These are phyloP conservation scores for Fulmarus glacialis DNA, from an alignment of 2,113 vertebrate species.

Conservation along the genomic window DNA sequence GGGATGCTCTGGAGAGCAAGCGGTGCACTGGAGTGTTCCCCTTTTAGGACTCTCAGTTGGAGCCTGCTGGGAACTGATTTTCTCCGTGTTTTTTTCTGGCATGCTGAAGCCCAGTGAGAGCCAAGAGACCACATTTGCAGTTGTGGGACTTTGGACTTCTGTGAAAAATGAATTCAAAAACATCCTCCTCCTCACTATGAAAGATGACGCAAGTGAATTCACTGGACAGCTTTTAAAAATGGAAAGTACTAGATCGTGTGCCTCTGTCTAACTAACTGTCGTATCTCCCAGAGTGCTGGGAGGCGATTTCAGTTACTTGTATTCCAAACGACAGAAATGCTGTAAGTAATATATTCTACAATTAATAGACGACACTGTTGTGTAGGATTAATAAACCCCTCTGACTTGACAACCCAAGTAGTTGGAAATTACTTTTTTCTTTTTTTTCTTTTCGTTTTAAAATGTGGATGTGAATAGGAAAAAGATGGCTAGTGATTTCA, in stretches of 20 bases:
- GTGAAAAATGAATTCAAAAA: background rate
- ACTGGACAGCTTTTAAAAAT: background rate
- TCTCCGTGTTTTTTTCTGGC: background rate
- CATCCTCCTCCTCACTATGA: background rate
- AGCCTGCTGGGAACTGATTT: background rate
- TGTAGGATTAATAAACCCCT: background rate
- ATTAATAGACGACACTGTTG: background rate
- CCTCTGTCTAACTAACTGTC: background rate
- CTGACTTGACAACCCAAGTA: background rate
- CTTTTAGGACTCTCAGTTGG: background rate
- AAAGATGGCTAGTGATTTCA: background rate
- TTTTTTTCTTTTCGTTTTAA: background rate
- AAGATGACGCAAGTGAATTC: background rate
- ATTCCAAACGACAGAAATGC: background rate
- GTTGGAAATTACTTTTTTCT: background rate
- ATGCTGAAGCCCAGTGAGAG: background rate
- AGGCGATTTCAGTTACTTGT: background rate
- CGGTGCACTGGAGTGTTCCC: background rate
- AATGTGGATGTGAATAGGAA: background rate
- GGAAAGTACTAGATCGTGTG: background rate
- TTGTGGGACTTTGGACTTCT: background rate
- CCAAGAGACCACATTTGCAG: background rate
- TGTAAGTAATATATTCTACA: background rate
- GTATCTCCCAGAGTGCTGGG: background rate
- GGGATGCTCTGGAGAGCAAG: background rate